A percentile compares a stretch with the other conserved stretches of the same genome.
phyloP scores from a whole-genome alignment of 2,113 vertebrate species.

The Perognathus longimembris region DNA sequence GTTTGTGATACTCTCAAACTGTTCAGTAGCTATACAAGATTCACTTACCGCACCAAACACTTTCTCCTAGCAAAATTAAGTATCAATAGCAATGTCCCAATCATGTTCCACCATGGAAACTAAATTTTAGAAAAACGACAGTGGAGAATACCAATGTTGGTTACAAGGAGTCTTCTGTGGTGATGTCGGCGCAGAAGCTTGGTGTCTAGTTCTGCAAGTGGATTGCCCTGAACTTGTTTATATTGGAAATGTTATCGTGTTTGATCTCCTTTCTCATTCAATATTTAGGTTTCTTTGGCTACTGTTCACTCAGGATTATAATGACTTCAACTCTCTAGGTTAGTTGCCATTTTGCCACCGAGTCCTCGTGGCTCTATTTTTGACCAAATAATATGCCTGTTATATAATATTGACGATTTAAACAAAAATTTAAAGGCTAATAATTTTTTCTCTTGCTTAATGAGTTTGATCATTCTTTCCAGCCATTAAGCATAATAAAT shows the following conservation, averaged over 20 bases:
- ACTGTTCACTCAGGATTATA: neutral
- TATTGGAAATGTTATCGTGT: neutral
- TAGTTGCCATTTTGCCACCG: neutral
- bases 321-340: neutral
- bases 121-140: neutral
- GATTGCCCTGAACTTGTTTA: neutral
- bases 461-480: conserved; percentile 16
- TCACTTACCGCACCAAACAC: rapidly evolving
- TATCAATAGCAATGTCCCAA: neutral
- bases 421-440: conserved; percentile 28
- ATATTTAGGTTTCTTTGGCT: neutral
- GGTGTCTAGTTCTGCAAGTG: neutral
- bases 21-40: neutral
- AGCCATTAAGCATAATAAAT: conserved; percentile 16
- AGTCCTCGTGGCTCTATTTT: neutral
- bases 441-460: neutral
- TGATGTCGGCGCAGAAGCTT: neutral
- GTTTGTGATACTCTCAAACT: neutral
- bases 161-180: neutral
- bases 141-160: too few species aligned
- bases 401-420: neutral
- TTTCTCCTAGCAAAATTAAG: neutral
- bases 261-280: neutral
- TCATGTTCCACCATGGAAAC: neutral
- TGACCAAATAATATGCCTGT: neutral